Evolutionary conservation across 2,113 vertebrate genomes (phyloP).

Genomic region (Lampris incognitus): DNA sequence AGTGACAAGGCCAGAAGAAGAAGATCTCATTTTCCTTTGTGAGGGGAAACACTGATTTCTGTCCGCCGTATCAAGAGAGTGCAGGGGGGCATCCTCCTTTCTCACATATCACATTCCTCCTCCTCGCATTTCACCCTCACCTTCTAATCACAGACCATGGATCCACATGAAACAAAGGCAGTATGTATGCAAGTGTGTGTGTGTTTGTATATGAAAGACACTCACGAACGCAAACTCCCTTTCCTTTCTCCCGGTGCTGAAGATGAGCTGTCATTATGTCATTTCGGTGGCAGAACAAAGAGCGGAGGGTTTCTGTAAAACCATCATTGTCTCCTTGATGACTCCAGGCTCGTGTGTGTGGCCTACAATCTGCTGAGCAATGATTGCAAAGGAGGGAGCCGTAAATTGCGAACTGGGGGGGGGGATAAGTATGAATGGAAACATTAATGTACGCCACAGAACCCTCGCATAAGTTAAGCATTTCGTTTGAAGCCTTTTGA

Average conservation of each 20-base stretch:
- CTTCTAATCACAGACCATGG: constrained; percentile 59
- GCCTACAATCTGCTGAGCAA: constrained; percentile 45
- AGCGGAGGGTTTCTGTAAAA: constrained; percentile 46
- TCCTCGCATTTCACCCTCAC: constrained; percentile 66
- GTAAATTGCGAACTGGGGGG: constrained; percentile 51
- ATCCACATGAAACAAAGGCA: constrained; percentile 70
- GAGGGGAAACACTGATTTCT: constrained; percentile 30
- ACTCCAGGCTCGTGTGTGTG: constrained; percentile 52
- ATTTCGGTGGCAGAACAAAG: constrained; percentile 73
- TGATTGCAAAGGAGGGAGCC: constrained; percentile 29
- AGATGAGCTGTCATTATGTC: constrained; percentile 70
- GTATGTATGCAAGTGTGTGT: constrained; percentile 25
- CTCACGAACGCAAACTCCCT: constrained; percentile 35
- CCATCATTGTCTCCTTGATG: constrained; percentile 72
- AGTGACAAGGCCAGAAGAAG: constrained; percentile 26
- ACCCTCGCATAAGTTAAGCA: constrained; percentile 17
- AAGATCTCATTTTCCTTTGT: constrained; percentile 15
- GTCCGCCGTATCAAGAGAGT: constrained; percentile 27
- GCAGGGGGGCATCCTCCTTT: constrained; percentile 45
- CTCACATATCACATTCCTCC: constrained; percentile 52
- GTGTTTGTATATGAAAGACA: constrained; percentile 48
- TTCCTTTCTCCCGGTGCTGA: constrained; percentile 48
- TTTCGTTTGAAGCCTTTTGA: constrained; percentile 59
- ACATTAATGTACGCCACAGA: constrained; percentile 46
- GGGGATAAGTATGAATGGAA: constrained; percentile 45